These are phyloP conservation scores for Phacellophora camtschatica DNA, from an alignment of 30 jellyfish, hydroid and myxozoan genomes.

Conservation along the genomic window DNA sequence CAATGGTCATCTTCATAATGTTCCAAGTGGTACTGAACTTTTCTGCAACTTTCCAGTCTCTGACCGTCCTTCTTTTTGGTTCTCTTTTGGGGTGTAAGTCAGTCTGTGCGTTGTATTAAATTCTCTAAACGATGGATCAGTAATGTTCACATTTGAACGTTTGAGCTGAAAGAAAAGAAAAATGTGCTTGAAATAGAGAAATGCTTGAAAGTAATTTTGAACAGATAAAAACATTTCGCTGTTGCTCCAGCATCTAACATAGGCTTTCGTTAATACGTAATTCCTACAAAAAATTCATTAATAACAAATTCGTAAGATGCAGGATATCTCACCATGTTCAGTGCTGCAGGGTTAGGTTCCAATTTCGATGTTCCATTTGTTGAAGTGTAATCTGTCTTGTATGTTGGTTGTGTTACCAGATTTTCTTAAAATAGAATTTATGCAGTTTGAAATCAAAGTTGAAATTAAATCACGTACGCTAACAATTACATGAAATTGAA, in stretches of 20 bases:
- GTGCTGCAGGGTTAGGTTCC: constrained; percentile 42
- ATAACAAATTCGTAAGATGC: not conserved
- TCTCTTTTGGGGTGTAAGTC: constrained; percentile 80
- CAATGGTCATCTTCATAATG: constrained; percentile 3
- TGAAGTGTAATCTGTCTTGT: constrained; percentile 38
- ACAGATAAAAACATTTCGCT: too few species aligned
- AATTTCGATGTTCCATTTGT: not conserved
- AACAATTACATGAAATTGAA: too few species aligned
- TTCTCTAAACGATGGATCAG: constrained; percentile 60
- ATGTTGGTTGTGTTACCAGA: constrained; percentile 32
- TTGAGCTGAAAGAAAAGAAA: constrained; percentile 38
- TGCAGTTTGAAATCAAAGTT: too few species aligned
- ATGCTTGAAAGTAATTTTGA: not conserved
- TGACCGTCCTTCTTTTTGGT: not conserved
- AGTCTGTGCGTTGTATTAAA: constrained; percentile 59
- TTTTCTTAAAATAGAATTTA: constrained; percentile 27
- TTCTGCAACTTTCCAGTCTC: constrained; percentile 60
- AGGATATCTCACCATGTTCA: constrained; percentile 16
- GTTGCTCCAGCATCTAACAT: too few species aligned
- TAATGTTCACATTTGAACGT: constrained; percentile 50
- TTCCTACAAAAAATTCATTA: not conserved
- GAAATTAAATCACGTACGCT: too few species aligned
- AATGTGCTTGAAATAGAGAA: not conserved
- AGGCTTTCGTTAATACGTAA: not conserved
- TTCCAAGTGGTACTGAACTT: constrained; percentile 77